These are phyloP conservation scores for Mizuhopecten yessoensis DNA, from an alignment of 1,140 invertebrate species.

Conservation along the genomic window DNA sequence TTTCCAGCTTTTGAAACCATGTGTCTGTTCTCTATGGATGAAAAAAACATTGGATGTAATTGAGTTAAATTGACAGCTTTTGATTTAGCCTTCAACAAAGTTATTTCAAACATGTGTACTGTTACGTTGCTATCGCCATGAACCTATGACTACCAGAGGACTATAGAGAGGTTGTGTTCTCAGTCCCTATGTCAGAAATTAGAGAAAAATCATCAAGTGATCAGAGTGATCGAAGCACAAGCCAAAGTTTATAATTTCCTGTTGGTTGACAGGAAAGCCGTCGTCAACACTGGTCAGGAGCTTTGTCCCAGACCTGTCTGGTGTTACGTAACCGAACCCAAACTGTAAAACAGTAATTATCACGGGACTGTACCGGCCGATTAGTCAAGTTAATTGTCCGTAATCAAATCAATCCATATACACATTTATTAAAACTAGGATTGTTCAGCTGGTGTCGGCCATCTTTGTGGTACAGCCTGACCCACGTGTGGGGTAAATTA, in stretches of 20 bases:
- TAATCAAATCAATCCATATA: constrained; percentile 18
- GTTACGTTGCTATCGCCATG: background rate
- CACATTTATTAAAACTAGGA: background rate
- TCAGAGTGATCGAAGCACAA: background rate
- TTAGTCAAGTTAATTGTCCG: background rate
- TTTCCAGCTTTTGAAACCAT: no score
- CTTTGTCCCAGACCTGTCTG: background rate
- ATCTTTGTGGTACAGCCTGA: background rate
- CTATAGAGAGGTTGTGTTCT: background rate
- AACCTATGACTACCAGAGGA: background rate
- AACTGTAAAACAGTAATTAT: background rate
- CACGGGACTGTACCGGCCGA: background rate
- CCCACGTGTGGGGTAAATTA: background rate
- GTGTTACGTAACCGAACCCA: background rate
- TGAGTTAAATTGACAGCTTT: no score
- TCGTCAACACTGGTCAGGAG: background rate
- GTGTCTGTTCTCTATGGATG: no score
- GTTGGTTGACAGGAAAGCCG: background rate
- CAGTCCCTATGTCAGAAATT: background rate
- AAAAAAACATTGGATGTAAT: background rate
- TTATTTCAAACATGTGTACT: background rate
- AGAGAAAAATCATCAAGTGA: no score
- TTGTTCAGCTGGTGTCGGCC: background rate
- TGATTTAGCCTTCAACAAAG: no score
- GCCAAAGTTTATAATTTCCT: background rate